phyloP scores from a whole-genome alignment of 2,797 vertebrate species.

The Champsocephalus esox region DNA sequence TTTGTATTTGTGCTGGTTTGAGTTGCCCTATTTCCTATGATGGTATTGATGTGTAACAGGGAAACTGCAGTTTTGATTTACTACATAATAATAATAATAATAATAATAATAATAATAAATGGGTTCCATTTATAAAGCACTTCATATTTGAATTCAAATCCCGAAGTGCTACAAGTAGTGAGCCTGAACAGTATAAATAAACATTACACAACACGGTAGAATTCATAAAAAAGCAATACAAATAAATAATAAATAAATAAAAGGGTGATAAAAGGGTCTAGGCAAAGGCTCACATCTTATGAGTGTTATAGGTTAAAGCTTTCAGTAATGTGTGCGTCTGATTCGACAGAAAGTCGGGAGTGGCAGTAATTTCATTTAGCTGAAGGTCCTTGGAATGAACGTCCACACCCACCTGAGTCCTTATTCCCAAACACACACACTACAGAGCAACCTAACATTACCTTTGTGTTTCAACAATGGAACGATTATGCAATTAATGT shows the following conservation, averaged over 20 bases:
- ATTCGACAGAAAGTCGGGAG: background rate
- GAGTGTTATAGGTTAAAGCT: background rate
- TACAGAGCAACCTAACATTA: background rate
- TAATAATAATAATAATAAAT: too few relatives aligned
- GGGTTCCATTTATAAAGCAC: too few relatives aligned
- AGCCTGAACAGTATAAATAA: too few relatives aligned
- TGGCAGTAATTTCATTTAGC: slow-evolving; percentile 20
- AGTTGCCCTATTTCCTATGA: background rate
- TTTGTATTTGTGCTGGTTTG: too few relatives aligned
- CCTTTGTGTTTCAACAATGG: background rate
- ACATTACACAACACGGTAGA: too few relatives aligned
- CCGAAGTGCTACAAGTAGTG: too few relatives aligned
- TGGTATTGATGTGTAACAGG: background rate
- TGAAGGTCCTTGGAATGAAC: slow-evolving; percentile 5
- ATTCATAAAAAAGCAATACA: too few relatives aligned
- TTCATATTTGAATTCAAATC: too few relatives aligned
- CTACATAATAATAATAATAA: background rate
- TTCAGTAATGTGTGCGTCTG: background rate
- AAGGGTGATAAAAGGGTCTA: too few relatives aligned
- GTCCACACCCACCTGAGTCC: slow-evolving; percentile 18
- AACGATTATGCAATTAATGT: too few relatives aligned
- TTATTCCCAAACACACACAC: slow-evolving; percentile 1
- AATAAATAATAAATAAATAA: too few relatives aligned
- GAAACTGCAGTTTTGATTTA: background rate
- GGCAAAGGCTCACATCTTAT: too few relatives aligned